These are phyloP conservation scores for Cladorhizidae sp. DNA, from an alignment of 37 sponge, comb jelly and placozoan species.

Conservation along the genomic window DNA sequence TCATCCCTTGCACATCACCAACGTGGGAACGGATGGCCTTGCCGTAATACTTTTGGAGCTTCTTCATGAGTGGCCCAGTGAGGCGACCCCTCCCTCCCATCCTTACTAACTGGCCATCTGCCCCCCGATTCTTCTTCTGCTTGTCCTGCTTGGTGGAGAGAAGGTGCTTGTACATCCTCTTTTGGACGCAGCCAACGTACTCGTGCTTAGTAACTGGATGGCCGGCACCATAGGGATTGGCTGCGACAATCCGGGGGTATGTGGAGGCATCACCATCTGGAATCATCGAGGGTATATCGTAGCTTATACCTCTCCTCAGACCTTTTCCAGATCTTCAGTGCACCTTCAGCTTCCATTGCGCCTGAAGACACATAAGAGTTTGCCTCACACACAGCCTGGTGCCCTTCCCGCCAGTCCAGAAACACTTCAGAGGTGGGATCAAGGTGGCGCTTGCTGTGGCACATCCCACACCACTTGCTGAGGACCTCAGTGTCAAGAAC, in stretches of 20 bases:
- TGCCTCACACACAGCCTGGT: no score
- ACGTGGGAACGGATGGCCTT: slow-evolving; percentile 10
- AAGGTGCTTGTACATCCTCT: not conserved
- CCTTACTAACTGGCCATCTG: not conserved
- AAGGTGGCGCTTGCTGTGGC: no score
- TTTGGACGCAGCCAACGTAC: not conserved
- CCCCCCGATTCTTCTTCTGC: not conserved
- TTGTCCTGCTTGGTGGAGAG: not conserved
- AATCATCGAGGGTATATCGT: no score
- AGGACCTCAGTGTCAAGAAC: no score
- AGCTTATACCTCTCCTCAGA: no score
- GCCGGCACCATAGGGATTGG: not conserved
- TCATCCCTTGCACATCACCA: not conserved
- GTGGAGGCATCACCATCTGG: no score
- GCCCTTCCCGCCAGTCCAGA: no score
- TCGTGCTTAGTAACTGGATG: not conserved
- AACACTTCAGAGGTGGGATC: no score
- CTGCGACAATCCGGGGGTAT: not conserved
- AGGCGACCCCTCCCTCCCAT: slow-evolving; percentile 11
- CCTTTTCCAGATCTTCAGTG: no score
- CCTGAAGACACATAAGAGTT: no score
- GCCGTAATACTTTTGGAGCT: slow-evolving; percentile 5
- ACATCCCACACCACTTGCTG: no score
- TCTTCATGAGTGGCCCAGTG: not conserved
- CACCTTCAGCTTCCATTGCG: no score